Conservation (phyloP, 1,140 invertebrate genomes). For the Plodia interpunctella region DNA sequence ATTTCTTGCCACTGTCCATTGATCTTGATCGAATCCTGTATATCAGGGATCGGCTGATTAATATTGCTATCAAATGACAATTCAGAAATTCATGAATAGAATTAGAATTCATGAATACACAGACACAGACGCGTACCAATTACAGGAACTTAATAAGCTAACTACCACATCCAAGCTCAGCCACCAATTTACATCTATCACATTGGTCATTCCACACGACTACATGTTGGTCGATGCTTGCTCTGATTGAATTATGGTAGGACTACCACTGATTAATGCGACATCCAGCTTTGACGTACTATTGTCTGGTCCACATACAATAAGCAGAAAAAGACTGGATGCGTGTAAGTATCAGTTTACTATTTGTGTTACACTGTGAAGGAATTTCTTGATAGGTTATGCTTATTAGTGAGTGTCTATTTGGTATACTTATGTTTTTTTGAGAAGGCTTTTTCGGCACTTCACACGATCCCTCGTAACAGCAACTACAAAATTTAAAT, state of each 20-base stretch:
- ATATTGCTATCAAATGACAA: neutral
- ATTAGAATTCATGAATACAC: too few relatives aligned
- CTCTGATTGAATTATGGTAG: constrained; percentile 72
- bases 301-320: constrained; percentile 72
- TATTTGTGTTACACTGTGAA: too few relatives aligned
- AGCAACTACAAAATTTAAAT: too few relatives aligned
- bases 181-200: constrained; percentile 28
- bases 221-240: constrained; percentile 27
- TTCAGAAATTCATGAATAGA: too few relatives aligned
- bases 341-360: constrained; percentile 36
- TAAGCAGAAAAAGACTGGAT: constrained; percentile 42
- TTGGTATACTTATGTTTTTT: neutral
- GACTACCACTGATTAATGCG: constrained; percentile 71
- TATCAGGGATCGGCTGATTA: neutral
- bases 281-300: constrained; percentile 63
- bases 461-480: too few relatives aligned
- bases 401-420: too few relatives aligned
- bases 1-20: neutral
- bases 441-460: neutral
- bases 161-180: neutral
- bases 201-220: constrained; percentile 49
- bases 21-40: neutral
- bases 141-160: neutral
- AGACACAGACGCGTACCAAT: too few relatives aligned
- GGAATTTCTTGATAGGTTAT: too few relatives aligned